Conservation (phyloP, 2,888 invertebrate species). For the Rapana venosa region DNA sequence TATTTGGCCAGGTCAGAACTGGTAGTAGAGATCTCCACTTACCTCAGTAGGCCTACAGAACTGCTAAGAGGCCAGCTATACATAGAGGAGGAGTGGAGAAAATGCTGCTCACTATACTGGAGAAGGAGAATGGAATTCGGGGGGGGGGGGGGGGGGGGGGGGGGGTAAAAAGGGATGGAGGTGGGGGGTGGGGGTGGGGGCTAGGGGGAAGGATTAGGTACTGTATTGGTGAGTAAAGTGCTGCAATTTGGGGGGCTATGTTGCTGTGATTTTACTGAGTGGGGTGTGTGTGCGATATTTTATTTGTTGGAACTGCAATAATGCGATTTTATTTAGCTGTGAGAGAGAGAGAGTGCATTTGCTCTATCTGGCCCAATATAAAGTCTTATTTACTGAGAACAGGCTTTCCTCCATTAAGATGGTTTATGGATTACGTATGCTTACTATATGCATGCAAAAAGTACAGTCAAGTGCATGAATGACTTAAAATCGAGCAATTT, state of each 20-base stretch:
- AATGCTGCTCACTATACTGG: background rate
- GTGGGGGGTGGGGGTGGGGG: background rate
- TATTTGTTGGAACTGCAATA: background rate
- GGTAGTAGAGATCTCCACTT: background rate
- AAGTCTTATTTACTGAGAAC: no score
- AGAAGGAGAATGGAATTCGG: background rate
- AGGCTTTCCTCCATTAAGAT: background rate
- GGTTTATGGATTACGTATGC: background rate
- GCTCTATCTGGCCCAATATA: background rate
- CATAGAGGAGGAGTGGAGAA: background rate
- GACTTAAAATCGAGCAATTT: no score
- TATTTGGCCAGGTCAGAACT: background rate
- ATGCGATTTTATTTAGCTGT: background rate
- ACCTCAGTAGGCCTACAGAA: background rate
- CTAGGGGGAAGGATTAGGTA: no score
- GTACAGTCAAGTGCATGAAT: background rate
- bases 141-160: background rate
- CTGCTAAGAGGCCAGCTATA: background rate
- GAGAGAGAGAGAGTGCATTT: background rate
- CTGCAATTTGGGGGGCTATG: no score
- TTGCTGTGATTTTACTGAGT: no score
- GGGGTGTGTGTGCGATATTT: background rate
- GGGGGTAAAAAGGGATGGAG: background rate
- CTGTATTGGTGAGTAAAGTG: background rate
- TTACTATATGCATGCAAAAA: background rate